These are phyloP conservation scores for Metaphire vulgaris DNA, from an alignment of 1,140 invertebrate species.

Conservation along the genomic window DNA sequence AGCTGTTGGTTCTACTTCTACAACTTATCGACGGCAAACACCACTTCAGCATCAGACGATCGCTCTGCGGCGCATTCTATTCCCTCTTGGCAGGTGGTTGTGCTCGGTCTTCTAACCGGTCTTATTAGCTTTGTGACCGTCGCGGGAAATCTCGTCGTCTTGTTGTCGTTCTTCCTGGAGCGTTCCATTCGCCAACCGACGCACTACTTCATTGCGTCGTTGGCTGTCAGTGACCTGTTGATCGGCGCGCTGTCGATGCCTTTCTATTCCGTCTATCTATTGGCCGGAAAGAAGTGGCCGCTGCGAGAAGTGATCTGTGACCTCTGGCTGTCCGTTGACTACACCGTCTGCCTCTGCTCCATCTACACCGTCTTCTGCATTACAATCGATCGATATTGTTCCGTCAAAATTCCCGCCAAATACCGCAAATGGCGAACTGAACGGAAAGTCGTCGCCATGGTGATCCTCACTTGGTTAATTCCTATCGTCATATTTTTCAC, in stretches of 20 bases:
- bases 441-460: constrained; percentile 80
- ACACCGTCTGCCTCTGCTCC: constrained; percentile 96
- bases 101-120: constrained; percentile 20
- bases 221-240: constrained; percentile 94
- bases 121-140: constrained; percentile 25
- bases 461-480: constrained; percentile 83
- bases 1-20: too few relatives aligned
- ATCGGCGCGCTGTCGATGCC: constrained; percentile 85
- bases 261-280: constrained; percentile 90
- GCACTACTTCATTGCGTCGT: constrained; percentile 98
- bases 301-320: constrained; percentile 93
- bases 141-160: constrained; percentile 85
- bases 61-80: not conserved
- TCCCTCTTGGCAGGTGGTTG: constrained; percentile 23
- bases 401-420: constrained; percentile 95
- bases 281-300: constrained; percentile 88
- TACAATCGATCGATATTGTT: constrained; percentile 97
- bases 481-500: constrained; percentile 94
- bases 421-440: constrained; percentile 97
- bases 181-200: constrained; percentile 93
- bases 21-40: too few relatives aligned
- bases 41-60: constrained; percentile 1
- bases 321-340: constrained; percentile 97
- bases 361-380: constrained; percentile 98
- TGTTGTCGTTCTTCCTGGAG: constrained; percentile 93